phyloP scores from a whole-genome alignment of 1,140 invertebrate genomes.

The Plutomurus gul region DNA sequence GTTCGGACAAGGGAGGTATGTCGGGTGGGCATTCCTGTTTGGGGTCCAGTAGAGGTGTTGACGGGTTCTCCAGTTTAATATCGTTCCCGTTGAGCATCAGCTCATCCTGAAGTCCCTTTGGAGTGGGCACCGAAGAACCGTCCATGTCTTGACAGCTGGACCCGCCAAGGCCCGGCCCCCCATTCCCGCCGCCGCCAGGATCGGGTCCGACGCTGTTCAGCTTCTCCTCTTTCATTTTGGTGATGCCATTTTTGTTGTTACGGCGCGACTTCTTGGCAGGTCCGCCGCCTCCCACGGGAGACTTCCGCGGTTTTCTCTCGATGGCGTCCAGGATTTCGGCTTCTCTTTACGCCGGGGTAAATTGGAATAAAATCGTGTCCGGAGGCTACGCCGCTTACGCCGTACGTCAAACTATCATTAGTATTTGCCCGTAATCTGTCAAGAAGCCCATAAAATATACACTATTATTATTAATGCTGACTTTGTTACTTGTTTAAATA shows the following conservation, averaged over 20 bases:
- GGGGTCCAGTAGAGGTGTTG: slow-evolving; percentile 46
- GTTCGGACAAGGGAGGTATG: slow-evolving; percentile 48
- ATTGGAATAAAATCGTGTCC: not conserved
- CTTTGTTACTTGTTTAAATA: slow-evolving; percentile 9
- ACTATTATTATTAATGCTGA: slow-evolving; percentile 7
- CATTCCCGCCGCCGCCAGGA: slow-evolving; percentile 32
- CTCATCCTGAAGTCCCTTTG: slow-evolving; percentile 51
- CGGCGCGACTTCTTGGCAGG: slow-evolving; percentile 42
- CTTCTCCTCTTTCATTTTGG: slow-evolving; percentile 49
- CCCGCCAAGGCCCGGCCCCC: slow-evolving; percentile 19
- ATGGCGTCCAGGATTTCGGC: slow-evolving; percentile 38
- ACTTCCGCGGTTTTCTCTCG: slow-evolving; percentile 48
- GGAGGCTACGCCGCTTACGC: not conserved
- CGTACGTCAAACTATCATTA: not conserved
- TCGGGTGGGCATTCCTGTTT: slow-evolving; percentile 48
- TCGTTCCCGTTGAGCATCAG: slow-evolving; percentile 52
- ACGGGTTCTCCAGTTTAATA: slow-evolving; percentile 52
- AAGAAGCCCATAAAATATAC: not conserved
- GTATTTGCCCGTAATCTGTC: not conserved
- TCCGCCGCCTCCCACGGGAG: slow-evolving; percentile 37
- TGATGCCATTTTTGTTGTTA: slow-evolving; percentile 53
- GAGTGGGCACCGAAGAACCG: slow-evolving; percentile 16
- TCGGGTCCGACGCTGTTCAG: slow-evolving; percentile 38
- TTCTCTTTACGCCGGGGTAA: not conserved
- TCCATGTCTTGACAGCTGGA: slow-evolving; percentile 31